Conservation (phyloP, 2,888 invertebrate species). For the Diaprepes abbreviatus region DNA sequence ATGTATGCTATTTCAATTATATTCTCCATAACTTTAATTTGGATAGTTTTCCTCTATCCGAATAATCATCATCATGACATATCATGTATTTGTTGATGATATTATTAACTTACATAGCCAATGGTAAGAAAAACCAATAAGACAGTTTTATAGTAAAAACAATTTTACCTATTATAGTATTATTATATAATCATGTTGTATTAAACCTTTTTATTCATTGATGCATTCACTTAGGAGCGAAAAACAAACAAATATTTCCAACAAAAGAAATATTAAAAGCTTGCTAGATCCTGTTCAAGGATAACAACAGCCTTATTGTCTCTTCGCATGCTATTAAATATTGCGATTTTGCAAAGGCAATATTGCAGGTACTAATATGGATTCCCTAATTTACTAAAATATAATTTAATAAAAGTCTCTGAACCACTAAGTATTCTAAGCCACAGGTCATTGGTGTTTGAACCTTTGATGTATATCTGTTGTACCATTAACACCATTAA, state of each 20-base stretch:
- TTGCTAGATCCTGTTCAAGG: not conserved
- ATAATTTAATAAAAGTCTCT: slow-evolving; percentile 38
- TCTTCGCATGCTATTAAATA: slow-evolving; percentile 7
- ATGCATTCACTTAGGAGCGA: slow-evolving; percentile 1
- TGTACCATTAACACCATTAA: slow-evolving; percentile 64
- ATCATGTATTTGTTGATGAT: no score
- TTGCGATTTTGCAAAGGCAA: slow-evolving; percentile 14
- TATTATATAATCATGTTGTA: no score
- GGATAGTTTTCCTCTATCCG: no score
- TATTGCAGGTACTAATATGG: slow-evolving; percentile 43
- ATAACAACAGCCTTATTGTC: slow-evolving; percentile 18
- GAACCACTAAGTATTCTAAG: slow-evolving; percentile 19
- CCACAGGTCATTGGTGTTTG: slow-evolving; percentile 55
- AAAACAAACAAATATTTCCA: not conserved
- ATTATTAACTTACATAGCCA: no score
- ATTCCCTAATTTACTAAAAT: slow-evolving; percentile 38
- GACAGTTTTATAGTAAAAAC: no score
- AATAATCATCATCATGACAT: no score
- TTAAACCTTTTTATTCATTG: not conserved
- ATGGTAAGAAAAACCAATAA: no score
- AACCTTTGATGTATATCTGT: slow-evolving; percentile 61
- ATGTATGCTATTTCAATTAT: no score
- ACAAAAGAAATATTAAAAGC: slow-evolving; percentile 3
- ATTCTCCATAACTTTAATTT: no score
- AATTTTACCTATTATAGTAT: no score